Conservation (phyloP, 2,113 vertebrate species). For the Myiopsitta monachus region DNA sequence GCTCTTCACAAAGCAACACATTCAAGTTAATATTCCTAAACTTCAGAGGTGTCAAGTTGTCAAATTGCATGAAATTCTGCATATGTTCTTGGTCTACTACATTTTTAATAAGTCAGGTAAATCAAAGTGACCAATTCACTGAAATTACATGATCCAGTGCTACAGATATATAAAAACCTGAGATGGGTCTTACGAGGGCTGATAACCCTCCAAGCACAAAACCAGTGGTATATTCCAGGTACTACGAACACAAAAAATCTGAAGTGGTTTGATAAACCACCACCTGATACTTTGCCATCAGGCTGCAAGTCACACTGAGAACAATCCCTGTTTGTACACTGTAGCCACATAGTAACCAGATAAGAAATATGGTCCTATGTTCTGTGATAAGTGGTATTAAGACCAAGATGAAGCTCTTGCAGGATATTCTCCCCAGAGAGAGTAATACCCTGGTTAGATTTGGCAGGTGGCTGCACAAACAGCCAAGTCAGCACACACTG, state of each 20-base stretch:
- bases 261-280: background rate
- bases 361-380: background rate
- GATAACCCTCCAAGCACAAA: background rate
- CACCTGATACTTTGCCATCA: background rate
- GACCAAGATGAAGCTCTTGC: background rate
- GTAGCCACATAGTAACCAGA: background rate
- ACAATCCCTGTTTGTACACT: background rate
- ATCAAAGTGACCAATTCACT: background rate
- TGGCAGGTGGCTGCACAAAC: background rate
- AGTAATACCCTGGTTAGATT: background rate
- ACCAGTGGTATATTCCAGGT: background rate
- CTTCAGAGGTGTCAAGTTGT: background rate
- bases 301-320: background rate
- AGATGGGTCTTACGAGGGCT: background rate
- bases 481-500: background rate
- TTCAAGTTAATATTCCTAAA: background rate
- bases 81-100: background rate
- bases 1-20: background rate
- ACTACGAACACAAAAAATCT: background rate
- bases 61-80: background rate
- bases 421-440: background rate
- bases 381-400: background rate
- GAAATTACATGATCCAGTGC: background rate
- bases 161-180: background rate
- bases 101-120: background rate